phyloP scores from a whole-genome alignment of 2,888 invertebrate species.

The Dryobotodes eremita region DNA sequence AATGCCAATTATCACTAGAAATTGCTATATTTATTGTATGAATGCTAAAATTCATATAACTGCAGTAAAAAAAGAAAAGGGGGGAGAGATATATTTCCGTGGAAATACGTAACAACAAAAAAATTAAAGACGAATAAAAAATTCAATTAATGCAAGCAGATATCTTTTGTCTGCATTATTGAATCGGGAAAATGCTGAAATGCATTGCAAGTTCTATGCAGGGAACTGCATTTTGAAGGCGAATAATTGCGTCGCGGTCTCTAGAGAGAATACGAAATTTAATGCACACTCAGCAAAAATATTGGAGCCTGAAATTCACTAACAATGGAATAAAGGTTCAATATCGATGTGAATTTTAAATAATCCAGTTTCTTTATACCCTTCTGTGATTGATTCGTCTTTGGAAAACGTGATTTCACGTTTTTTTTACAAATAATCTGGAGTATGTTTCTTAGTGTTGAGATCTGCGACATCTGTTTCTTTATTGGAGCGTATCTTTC shows the following conservation, averaged over 20 bases:
- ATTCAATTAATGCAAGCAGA: slow-evolving; percentile 53
- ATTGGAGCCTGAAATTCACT: slow-evolving; percentile 70
- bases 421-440: slow-evolving; percentile 37
- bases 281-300: slow-evolving; percentile 77
- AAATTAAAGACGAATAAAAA: slow-evolving; percentile 26
- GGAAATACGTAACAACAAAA: background rate
- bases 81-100: slow-evolving; percentile 25
- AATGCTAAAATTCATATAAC: slow-evolving; percentile 7
- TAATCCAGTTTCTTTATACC: slow-evolving; percentile 48
- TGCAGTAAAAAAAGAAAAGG: slow-evolving; percentile 20
- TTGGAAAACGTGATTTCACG: slow-evolving; percentile 23
- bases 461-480: slow-evolving; percentile 27
- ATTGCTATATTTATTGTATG: slow-evolving; percentile 18
- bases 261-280: slow-evolving; percentile 80
- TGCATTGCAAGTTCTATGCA: slow-evolving; percentile 75
- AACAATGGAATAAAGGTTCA: slow-evolving; percentile 67
- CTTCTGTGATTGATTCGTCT: slow-evolving; percentile 53
- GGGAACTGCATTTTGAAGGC: slow-evolving; percentile 81
- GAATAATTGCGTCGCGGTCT: slow-evolving; percentile 82
- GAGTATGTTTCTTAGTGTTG: slow-evolving; percentile 19
- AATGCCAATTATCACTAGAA: background rate
- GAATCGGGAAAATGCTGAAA: slow-evolving; percentile 72
- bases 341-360: slow-evolving; percentile 64
- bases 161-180: slow-evolving; percentile 66
- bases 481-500: slow-evolving; percentile 11